Evolutionary conservation across 2,113 vertebrate species (phyloP), one percentile per base, ranked within the genome.

Genomic region (Rhegmatorhina hoffmannsi): DNA sequence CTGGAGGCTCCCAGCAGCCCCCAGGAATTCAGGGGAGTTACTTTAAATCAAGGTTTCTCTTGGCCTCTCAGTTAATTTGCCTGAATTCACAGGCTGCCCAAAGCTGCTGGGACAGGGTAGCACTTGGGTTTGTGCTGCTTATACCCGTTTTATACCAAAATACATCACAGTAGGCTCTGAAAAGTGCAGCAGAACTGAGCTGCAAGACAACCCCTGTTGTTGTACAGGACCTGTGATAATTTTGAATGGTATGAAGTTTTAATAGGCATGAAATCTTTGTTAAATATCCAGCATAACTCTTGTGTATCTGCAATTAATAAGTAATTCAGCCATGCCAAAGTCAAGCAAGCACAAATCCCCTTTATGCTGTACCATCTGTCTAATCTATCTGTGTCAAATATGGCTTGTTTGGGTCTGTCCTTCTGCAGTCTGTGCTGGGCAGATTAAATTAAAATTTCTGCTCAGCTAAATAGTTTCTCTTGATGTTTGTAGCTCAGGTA

Each of bases 351-450:
- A 68, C 83, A 97, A 97, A 96, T 95, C 85, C 73, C 85, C 68
- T 92, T 94, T 85, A 86, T 90, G 52, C 55, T 36, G 69, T 25
- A 19, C 94, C 94, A 96, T 97, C 94, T 96, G 94, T 95, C 93
- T 96, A 92, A 94, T 95, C 92, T 96, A 55, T 92, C 62, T 90
- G 60, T 94, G 88, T 95, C 89, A 87, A 96, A 97, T 93, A 91
- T 60, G 89, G 95, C 91, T 97, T 93, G 89, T 96, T 96, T 96
- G 69, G 69, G 69, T 84, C 94, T 72, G 47, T 64, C 52, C 68
- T 94, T 24, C 86, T 36, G 2, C 55, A 58, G 83, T 21, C 76
- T 84, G 7, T 59, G 70, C 53, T n/a, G 62, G 47, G 13, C 8
- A 67, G 76, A 90, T 81, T 36, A 50, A 55, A 60, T 72, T n/a